Conservation (phyloP, 2,888 invertebrate species). For the Heliconius aoede region DNA sequence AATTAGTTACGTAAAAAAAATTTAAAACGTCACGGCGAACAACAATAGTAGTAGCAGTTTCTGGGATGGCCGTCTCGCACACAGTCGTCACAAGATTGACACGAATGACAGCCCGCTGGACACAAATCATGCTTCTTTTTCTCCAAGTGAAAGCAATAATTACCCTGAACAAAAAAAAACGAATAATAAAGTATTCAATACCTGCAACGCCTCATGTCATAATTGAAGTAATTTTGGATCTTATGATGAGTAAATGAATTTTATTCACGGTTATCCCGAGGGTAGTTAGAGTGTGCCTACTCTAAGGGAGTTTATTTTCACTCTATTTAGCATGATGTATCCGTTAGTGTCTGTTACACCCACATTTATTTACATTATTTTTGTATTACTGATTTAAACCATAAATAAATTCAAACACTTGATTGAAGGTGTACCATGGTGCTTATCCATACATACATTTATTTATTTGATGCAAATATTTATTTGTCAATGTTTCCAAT, state of each 20-base stretch:
- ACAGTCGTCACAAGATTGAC: constrained; percentile 52
- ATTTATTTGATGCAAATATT: neutral
- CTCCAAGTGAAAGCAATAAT: constrained; percentile 70
- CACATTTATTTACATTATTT: no score
- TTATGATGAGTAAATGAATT: no score
- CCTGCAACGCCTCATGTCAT: neutral
- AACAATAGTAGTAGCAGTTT: constrained; percentile 57
- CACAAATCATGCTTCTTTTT: constrained; percentile 55
- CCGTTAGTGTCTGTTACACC: no score
- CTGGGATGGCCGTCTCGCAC: constrained; percentile 52
- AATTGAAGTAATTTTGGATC: no score
- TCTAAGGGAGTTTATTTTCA: no score
- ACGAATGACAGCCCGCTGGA: constrained; percentile 39
- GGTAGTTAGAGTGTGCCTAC: no score
- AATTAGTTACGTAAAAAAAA: neutral
- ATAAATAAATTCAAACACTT: no score
- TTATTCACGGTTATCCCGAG: no score
- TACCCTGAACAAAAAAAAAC: constrained; percentile 62
- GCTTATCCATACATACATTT: neutral
- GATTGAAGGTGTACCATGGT: neutral
- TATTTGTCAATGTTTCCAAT: neutral
- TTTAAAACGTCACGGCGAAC: constrained; percentile 3
- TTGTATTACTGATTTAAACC: no score
- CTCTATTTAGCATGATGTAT: no score
- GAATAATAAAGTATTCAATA: constrained; percentile 5